Conservation (phyloP, 2,888 invertebrate genomes). For the Gymnoscelis rufifasciata region DNA sequence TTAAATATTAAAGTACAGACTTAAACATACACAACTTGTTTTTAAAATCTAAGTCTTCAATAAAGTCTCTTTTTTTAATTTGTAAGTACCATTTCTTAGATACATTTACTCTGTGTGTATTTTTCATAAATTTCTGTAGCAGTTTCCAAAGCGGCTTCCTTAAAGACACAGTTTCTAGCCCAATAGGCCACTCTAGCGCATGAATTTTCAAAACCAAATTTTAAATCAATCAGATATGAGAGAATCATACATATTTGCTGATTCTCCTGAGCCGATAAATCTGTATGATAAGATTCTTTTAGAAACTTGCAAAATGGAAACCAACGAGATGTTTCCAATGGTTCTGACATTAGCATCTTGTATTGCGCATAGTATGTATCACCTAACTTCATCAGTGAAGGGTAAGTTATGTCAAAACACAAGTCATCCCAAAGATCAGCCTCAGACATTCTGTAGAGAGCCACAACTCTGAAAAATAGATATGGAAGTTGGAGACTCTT, state of each 20-base stretch:
- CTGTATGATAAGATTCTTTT: conserved; percentile 5
- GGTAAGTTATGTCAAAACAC: background rate
- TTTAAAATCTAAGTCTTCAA: too few species aligned
- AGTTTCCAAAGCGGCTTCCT: background rate
- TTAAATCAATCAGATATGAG: conserved; percentile 19
- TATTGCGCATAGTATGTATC: conserved; percentile 12
- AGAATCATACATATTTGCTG: conserved; percentile 10
- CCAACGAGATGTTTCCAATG: conserved; percentile 7
- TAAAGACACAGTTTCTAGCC: conserved; percentile 8
- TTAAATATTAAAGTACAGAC: too few species aligned
- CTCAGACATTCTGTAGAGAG: conserved; percentile 12
- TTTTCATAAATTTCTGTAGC: conserved; percentile 4
- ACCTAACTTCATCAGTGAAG: conserved; percentile 8
- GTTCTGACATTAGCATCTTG: background rate
- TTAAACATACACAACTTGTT: too few species aligned
- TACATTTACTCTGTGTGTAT: background rate
- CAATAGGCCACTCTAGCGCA: conserved; percentile 14
- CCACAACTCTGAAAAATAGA: conserved; percentile 16
- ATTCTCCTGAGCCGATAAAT: conserved; percentile 14
- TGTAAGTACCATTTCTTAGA: too few species aligned
- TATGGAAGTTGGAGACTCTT: conserved; percentile 17
- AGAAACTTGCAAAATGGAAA: conserved; percentile 20
- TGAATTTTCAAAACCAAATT: conserved; percentile 17
- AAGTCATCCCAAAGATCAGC: conserved; percentile 16
- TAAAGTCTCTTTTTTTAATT: too few species aligned